Percentiles rank a stretch among this genome's conserved stretches.
These are phyloP conservation scores for Podiceps cristatus DNA, from an alignment of 2,113 vertebrate genomes.

Conservation along the genomic window DNA sequence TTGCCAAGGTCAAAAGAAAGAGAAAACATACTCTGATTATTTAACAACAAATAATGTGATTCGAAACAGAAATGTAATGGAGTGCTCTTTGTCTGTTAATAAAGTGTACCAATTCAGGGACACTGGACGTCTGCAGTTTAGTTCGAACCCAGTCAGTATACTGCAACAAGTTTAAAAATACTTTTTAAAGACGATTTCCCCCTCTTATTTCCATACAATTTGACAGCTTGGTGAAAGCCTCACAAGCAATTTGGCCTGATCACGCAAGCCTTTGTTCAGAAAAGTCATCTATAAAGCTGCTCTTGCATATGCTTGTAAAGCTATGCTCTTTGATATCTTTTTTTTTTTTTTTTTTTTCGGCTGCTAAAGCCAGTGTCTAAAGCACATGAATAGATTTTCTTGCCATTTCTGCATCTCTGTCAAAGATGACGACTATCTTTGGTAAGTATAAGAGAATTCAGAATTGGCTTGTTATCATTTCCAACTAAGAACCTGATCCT, in stretches of 20 bases:
- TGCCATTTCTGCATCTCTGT: neutral
- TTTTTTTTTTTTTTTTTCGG: neutral
- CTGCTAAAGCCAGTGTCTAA: neutral
- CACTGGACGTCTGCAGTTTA: neutral
- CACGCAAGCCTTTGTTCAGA: neutral
- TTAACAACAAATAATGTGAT: conserved; percentile 10
- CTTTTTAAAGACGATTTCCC: neutral
- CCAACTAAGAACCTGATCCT: neutral
- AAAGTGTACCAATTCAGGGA: neutral
- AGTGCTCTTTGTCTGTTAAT: neutral
- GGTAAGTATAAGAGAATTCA: neutral
- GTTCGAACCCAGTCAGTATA: neutral
- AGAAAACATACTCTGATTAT: conserved; percentile 41
- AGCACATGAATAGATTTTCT: neutral
- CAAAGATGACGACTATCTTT: neutral
- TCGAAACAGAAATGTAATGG: conserved; percentile 15
- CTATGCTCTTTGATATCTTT: neutral
- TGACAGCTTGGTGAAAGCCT: neutral
- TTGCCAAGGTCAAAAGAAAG: conserved; percentile 76
- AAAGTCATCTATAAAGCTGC: neutral
- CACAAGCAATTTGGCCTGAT: neutral
- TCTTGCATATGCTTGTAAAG: neutral
- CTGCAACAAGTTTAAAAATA: neutral
- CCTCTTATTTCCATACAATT: neutral
- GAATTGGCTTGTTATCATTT: neutral